A percentile compares a stretch with the other conserved stretches of the same genome.
Evolutionary conservation across 2,113 vertebrate genomes (phyloP).

Genomic region (Lagopus muta): DNA sequence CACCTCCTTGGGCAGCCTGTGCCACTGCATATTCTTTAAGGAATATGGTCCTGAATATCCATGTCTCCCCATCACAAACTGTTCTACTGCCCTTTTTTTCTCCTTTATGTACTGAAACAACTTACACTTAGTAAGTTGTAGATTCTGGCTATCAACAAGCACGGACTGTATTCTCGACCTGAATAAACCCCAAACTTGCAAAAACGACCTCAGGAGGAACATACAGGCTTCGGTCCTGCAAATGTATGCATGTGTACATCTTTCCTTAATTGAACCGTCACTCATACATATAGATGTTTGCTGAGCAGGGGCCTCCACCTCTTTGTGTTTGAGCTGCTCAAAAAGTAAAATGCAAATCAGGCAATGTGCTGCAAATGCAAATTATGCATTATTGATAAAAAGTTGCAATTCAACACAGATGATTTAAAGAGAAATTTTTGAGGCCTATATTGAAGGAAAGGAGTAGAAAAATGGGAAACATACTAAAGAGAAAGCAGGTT

Average conservation of each 20-base stretch:
- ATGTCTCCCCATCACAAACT: neutral
- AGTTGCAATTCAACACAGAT: neutral
- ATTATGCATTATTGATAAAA: constrained; percentile 42
- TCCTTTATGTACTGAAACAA: neutral
- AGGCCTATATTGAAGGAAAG: neutral
- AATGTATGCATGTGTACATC: neutral
- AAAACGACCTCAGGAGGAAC: neutral
- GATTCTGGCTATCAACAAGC: neutral
- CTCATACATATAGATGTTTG: neutral
- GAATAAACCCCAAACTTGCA: neutral
- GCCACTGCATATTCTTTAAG: neutral
- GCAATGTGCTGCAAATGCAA: constrained; percentile 13
- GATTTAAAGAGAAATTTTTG: neutral
- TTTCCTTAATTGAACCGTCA: constrained; percentile 46
- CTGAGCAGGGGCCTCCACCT: constrained; percentile 1
- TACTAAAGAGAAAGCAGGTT: neutral
- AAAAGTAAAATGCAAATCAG: constrained; percentile 54
- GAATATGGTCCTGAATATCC: neutral
- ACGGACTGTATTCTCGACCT: neutral
- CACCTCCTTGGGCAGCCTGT: too few relatives aligned
- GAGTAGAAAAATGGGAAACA: neutral
- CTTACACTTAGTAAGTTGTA: neutral
- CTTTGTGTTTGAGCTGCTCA: constrained; percentile 47
- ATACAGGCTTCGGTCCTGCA: neutral
- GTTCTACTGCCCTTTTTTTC: neutral